Evolutionary conservation across 2,113 vertebrate species (phyloP), one percentile per base, ranked within the genome.

Genomic region (Crotalus tigris): DNA sequence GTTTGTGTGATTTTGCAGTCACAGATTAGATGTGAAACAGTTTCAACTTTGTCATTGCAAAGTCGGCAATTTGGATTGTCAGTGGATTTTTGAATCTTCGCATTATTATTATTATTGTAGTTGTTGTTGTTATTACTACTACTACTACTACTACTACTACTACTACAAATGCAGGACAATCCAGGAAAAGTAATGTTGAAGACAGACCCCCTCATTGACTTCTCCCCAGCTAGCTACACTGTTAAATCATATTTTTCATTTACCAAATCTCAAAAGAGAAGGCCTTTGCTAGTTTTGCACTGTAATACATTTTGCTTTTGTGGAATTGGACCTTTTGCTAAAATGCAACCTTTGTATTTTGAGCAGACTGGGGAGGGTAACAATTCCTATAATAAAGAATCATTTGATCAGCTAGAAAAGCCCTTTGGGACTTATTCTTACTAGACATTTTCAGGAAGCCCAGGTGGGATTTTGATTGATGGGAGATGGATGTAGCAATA

Each of bases 341-440:
- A 75, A 85, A 69, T 21, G 39, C 87, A 10, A 26, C 46, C 75
- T 85, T 93, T 61, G 26, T 17, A 51, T 21, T 13, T 92, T 85
- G 75, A 81, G 69, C 15, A 7, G 69, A 8, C 17, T 26, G 53
- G 29, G 57, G n/a, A 51, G 53, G 33, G 24, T 26, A 51, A 54
- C 44, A 49, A 57, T 44, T 85, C 88, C 92, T 59, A 88, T 29
- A 88, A 81, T n/a, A 87, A 92, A 89, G 92, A 75, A 59, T 29
- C 92, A 61, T 75, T 75, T 85, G 88, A 90, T 26, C 58, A 46
- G 39, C 29, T 59, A 46, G 26, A 33, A 55, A 90, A 86, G 29
- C 69, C 64, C 53, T 85, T 81, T 24, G 24, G 88, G 69, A 29
- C 44, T 81, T 24, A 90, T 85, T 85, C 7, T 7, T 26, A 23